Evolutionary conservation across 2,797 vertebrate species (phyloP), one percentile per base, ranked within the genome.

Genomic region (Sebastes cheni): DNA sequence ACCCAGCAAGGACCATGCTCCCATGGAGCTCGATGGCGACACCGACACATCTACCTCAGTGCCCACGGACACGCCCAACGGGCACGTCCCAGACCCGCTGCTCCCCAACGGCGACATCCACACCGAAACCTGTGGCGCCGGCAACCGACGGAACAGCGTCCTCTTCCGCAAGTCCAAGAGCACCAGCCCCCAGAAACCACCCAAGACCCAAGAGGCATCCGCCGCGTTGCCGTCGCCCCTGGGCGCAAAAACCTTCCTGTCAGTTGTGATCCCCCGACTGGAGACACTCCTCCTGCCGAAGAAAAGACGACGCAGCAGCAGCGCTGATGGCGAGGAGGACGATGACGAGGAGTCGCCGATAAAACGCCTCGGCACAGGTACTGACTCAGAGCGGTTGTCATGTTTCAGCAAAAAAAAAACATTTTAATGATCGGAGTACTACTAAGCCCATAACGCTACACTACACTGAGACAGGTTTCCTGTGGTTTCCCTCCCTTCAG

Each of bases 241-340:
- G 90, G 98, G 98, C 87, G 95, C 98, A 90, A 99, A 99, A 95
- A 99, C 98, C 92, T 99, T 99, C 96, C 96, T 99, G 91, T 99
- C 99, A 11, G 98, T 99, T 94, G 99, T 99, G 91, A 97, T 99
- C 93, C 98, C 98, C 89, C 97, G 98, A 81, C 96, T 99, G 91
- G 98, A 99, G 96, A 99, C 98, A 65, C 96, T 99, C 72, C 97
- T 99, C 86, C 96, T 99, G 94, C 97, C 97, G 86, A 96, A 97
- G 91, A 99, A 99, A 94, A 95, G 98, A 91, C 96, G 96, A 66
- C 96, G 96, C 79, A 98, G 97, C 92, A 96, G 95, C 85, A 97
- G 97, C 78, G 97, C 96, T 64, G 97, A 97, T 85, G 95, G 95
- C 36, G 97, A 97, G 27, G 87, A 94, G 60, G 97, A 52, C 50